Evolutionary conservation across 2,888 invertebrate genomes (phyloP).

Genomic region (Lottia gigantea): DNA sequence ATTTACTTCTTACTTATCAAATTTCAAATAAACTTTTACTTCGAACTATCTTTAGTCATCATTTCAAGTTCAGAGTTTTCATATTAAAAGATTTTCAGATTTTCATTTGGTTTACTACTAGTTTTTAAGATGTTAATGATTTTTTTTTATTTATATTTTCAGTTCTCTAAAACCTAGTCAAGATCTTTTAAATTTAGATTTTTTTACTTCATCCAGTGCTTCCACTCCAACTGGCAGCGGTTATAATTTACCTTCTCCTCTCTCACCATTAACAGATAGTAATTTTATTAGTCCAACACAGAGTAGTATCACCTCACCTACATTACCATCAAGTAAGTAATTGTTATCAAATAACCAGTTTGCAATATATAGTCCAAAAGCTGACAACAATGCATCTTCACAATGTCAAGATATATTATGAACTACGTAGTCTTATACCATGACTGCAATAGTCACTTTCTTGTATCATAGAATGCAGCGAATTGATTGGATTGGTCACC

Average conservation of each 20-base stretch:
- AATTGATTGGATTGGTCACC: no score
- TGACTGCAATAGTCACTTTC: no score
- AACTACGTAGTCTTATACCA: no score
- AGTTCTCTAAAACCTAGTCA: conserved; percentile 74
- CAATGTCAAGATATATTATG: no score
- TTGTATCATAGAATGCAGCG: no score
- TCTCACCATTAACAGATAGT: conserved; percentile 69
- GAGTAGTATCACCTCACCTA: conserved; percentile 21
- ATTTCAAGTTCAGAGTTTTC: no score
- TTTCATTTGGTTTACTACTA: conserved; percentile 12
- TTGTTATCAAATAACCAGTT: not conserved
- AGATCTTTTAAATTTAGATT: conserved; percentile 82
- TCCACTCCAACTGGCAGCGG: conserved; percentile 78
- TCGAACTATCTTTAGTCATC: no score
- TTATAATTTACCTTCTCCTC: conserved; percentile 74
- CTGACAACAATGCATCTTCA: no score
- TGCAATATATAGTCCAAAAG: no score
- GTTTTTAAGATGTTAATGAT: conserved; percentile 11
- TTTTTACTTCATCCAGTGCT: conserved; percentile 85
- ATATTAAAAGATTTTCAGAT: no score
- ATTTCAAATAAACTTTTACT: no score
- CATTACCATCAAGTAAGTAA: conserved; percentile 16
- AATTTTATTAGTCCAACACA: conserved; percentile 36
- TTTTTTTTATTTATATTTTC: conserved; percentile 30
- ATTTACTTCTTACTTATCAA: no score